Evolutionary conservation across 1,140 invertebrate genomes (phyloP).

Genomic region (Streblospio benedicti): DNA sequence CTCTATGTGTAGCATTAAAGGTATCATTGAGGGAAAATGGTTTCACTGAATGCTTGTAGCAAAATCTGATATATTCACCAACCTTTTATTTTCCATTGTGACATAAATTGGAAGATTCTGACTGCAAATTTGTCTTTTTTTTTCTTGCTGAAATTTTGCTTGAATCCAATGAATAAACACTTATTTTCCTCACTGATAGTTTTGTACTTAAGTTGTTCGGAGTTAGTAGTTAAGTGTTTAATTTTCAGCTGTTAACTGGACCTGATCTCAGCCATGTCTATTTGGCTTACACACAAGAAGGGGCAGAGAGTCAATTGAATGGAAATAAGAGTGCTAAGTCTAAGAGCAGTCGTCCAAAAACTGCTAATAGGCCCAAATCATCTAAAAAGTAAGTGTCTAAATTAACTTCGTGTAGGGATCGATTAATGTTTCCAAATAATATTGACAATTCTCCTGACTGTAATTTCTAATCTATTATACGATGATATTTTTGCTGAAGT

Average conservation of each 20-base stretch:
- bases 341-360: constrained; percentile 41
- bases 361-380: constrained; percentile 38
- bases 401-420: no score
- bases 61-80: background rate
- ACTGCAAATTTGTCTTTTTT: background rate
- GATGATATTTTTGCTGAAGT: no score
- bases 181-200: background rate
- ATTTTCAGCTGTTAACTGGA: constrained; percentile 25
- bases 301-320: constrained; percentile 30
- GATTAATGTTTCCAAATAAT: no score
- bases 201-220: background rate
- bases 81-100: background rate
- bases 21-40: no score
- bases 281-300: constrained; percentile 48
- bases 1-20: no score
- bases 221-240: background rate
- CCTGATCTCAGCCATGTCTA: constrained; percentile 47
- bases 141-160: background rate
- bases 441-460: no score
- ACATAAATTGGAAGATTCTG: background rate
- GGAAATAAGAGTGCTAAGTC: constrained; percentile 19
- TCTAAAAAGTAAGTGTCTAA: constrained; percentile 46
- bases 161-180: background rate
- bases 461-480: no score
- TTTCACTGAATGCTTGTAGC: background rate